Base-by-base conservation (phyloP, 2,888 invertebrate species). In the Itoplectis maculator region DNA sequence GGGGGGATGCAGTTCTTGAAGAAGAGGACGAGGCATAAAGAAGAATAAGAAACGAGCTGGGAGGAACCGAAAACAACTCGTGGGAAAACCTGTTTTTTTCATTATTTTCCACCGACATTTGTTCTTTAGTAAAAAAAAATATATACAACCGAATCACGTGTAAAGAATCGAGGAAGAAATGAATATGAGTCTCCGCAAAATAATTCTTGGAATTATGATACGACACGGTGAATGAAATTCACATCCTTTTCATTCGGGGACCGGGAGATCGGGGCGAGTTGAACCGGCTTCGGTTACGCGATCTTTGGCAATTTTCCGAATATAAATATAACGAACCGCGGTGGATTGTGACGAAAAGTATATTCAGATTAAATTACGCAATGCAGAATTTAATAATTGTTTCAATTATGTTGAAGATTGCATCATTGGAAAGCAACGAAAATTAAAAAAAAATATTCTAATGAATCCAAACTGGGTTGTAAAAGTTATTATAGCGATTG, bases 181-280 rank as follows among this genome's bases (percentile, higher is more conserved):
- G 9, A 49, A 13, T n/a, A n/a, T 40, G 47, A 23, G 18, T 18
- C 45, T 51, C 18, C 49, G 69, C 61, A 18, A 69, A 61, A 70
- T 63, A 69, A 69, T 77, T 77, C 77, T 47, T 40, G 61, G 77
- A 51, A 77, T 77, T 77, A 63, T 69, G 66, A 15, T n/a, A 40
- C 23, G 68, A 20, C 29, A 29, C n/a, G 54, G 7, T 65, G 70
- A 78, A 78, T 70, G 63, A 78, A 77, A 18, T 15, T 40, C 49
- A 49, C 63, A 37, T 63, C 40, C 61, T 73, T 47, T 49, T 47
- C 35, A 72, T 18, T 45, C 45, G 11, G 13, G 5, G 0, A n/a
- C 29, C 11, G 23, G 3, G 29, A 56, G 56, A 56, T 5, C 2
- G 29, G 56, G 56, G 29, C 56, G 6, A n/a, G 13, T 3, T 56